Base-by-base conservation (phyloP, 2,797 vertebrate genomes). In the Megalops cyprinoides region DNA sequence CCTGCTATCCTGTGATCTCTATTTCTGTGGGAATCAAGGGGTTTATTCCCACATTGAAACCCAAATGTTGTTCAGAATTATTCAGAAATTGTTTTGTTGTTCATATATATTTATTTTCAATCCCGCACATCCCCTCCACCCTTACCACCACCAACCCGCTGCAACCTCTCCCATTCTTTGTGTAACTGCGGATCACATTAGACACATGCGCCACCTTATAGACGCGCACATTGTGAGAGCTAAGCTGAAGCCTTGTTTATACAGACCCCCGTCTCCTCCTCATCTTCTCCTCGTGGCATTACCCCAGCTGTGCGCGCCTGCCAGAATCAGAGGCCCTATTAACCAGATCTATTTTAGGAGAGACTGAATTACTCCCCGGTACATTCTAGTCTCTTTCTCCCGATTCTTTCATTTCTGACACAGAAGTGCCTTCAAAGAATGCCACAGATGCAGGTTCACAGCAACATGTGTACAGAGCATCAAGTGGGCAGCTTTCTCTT, bases 251-350 rank as follows among this genome's bases (percentile, higher is more conserved):
- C 3, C 39, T 37, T 65, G 34, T 56, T 69, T 46, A 71, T 53
- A 69, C 25, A 69, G 39, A 46, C 62, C 76, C 44, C 82, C 84
- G n/a, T 81, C 71, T 85, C 77, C 91, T 85, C 82, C 86, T 85
- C 91, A 91, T 89, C 89, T 88, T 92, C 90, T 93, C 92, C 92
- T 93, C 94, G 94, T 94, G 94, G 90, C 86, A 85, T 85, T 89
- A 85, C 91, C 93, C 92, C 93, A 95, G 93, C 93, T 94, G 93
- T 91, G 93, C 88, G 93, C 88, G 88, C 89, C 91, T 87, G 91
- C 89, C 89, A 90, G 92, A 92, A 94, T 94, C 93, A 93, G 91
- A 94, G 93, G 90, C 90, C 91, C 92, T 94, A 92, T 94, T 93
- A 94, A 90, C 92, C 89, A 90, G 91, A 92, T 94, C 92, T 91